Percentiles rank a stretch among this genome's conserved stretches.
phyloP scores from a whole-genome alignment of 2,113 vertebrate genomes.

The Dicrurus megarhynchus region DNA sequence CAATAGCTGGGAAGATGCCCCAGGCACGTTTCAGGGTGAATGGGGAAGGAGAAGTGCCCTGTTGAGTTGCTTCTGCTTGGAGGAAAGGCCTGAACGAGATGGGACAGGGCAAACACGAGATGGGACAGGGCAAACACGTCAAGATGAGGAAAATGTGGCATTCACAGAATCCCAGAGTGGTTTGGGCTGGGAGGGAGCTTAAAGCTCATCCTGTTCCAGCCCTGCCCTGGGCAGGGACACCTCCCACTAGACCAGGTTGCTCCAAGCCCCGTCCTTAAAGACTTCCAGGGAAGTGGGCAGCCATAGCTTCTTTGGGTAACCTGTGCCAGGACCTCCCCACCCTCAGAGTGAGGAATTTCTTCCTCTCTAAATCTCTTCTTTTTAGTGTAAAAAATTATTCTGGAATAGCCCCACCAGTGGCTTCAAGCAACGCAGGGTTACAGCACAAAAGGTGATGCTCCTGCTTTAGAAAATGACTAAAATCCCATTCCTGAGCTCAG shows the following conservation, averaged over 20 bases:
- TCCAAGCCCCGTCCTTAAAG: not conserved
- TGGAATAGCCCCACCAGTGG: not conserved
- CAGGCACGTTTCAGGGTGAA: accelerated
- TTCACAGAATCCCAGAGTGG: not conserved
- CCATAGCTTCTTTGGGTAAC: not conserved
- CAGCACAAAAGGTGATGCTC: not conserved
- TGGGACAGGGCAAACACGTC: accelerated
- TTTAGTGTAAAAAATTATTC: not conserved
- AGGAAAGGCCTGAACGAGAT: not conserved
- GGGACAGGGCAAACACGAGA: not conserved
- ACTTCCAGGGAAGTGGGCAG: not conserved
- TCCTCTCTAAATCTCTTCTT: not conserved
- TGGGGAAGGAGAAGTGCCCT: not conserved
- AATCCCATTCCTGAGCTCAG: not conserved
- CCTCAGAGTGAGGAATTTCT: not conserved
- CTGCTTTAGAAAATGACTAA: not conserved
- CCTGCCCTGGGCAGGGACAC: not conserved
- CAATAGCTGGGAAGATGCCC: not conserved
- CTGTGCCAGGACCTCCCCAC: not conserved
- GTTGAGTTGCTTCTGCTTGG: not conserved
- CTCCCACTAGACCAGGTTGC: not conserved
- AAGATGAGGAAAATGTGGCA: not conserved
- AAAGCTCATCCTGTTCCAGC: not conserved
- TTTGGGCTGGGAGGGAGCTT: not conserved
- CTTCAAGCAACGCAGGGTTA: not conserved